Evolutionary conservation across 2,113 vertebrate genomes (phyloP).

Genomic region (Psilopsiagon aurifrons): DNA sequence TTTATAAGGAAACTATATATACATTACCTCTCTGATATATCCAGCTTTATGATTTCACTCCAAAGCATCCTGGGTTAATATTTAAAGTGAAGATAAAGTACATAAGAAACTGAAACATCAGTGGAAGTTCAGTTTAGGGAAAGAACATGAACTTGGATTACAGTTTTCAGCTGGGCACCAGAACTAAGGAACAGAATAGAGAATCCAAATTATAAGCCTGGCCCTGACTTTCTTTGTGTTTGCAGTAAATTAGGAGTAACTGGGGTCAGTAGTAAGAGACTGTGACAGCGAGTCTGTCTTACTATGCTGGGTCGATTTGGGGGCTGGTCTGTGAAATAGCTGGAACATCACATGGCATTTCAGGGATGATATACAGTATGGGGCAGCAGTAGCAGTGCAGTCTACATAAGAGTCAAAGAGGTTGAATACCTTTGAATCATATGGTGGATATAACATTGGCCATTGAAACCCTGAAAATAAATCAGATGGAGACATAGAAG

Average conservation of each 20-base stretch:
- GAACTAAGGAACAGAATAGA: not conserved
- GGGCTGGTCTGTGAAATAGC: not conserved
- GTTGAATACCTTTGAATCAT: not conserved
- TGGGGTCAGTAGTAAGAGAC: not conserved
- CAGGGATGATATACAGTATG: accelerated
- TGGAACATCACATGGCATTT: not conserved
- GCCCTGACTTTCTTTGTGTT: not conserved
- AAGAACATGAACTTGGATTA: not conserved
- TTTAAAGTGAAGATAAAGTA: not conserved
- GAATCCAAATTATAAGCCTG: not conserved
- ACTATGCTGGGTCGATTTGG: accelerated
- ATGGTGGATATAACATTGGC: not conserved
- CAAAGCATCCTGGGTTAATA: not conserved
- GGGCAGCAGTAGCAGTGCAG: not conserved
- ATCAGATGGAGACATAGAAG: not conserved
- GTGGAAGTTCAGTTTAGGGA: not conserved
- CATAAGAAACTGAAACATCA: not conserved
- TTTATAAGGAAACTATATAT: not conserved
- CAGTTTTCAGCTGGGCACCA: not conserved
- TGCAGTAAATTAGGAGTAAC: not conserved
- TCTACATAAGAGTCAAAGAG: not conserved
- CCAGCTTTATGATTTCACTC: not conserved
- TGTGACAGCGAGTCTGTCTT: not conserved
- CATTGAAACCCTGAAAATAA: not conserved
- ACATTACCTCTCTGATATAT: not conserved